Percentiles rank a stretch among this genome's conserved stretches.
phyloP scores from a whole-genome alignment of 2,888 invertebrate genomes.

The Hirtodrosophila confusa region DNA sequence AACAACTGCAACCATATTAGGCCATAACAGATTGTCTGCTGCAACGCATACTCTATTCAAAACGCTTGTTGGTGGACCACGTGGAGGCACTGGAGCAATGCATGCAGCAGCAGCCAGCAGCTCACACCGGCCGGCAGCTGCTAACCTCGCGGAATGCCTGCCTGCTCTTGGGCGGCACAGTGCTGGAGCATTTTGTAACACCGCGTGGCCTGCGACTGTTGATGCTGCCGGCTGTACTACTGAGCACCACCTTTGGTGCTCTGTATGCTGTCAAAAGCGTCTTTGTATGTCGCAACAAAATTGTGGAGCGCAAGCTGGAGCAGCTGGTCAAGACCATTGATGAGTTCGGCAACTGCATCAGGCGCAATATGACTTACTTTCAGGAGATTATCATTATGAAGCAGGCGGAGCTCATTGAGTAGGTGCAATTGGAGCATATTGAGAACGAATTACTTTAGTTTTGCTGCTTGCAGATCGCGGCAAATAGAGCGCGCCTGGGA shows the following conservation, averaged over 20 bases:
- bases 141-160: slow-evolving; percentile 77
- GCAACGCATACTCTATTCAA: slow-evolving; percentile 81
- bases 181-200: slow-evolving; percentile 78
- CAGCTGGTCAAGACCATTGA: slow-evolving; percentile 81
- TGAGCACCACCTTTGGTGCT: slow-evolving; percentile 78
- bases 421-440: slow-evolving; percentile 7
- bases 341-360: slow-evolving; percentile 82
- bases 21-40: slow-evolving; percentile 73
- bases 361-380: slow-evolving; percentile 83
- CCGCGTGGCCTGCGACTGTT: slow-evolving; percentile 73
- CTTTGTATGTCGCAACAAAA: slow-evolving; percentile 81
- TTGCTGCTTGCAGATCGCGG: slow-evolving; percentile 65
- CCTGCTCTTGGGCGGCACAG: slow-evolving; percentile 72
- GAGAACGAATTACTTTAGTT: background rate
- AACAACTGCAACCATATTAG: slow-evolving; percentile 39
- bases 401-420: slow-evolving; percentile 82
- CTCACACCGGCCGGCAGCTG: slow-evolving; percentile 51
- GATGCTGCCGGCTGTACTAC: slow-evolving; percentile 73
- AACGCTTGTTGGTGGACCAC: slow-evolving; percentile 83
- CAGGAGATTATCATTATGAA: slow-evolving; percentile 83
- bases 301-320: slow-evolving; percentile 79
- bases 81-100: slow-evolving; percentile 83
- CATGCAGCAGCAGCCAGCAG: slow-evolving; percentile 44
- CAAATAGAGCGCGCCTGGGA: slow-evolving; percentile 83
- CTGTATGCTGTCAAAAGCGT: slow-evolving; percentile 78